Percentiles rank a stretch among this genome's conserved stretches.
These are phyloP conservation scores for Benthosema pterotum DNA, from an alignment of 2,797 vertebrate genomes.

Conservation along the genomic window DNA sequence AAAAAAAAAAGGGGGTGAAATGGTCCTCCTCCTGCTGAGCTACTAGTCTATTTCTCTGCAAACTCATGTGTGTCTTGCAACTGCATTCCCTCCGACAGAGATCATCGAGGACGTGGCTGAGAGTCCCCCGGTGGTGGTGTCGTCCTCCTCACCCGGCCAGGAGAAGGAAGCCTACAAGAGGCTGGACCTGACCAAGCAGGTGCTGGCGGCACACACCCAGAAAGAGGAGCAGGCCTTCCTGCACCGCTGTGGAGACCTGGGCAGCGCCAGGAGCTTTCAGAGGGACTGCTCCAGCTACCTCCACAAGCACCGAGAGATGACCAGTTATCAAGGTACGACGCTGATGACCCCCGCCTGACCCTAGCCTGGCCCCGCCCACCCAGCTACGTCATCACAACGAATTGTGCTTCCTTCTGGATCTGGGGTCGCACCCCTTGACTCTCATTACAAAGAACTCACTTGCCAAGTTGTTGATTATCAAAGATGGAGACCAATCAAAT, in stretches of 20 bases:
- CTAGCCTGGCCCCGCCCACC: too few species aligned
- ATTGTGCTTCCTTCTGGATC: too few species aligned
- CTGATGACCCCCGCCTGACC: too few species aligned
- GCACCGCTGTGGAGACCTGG: slow-evolving; percentile 85
- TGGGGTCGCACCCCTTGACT: too few species aligned
- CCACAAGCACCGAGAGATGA: slow-evolving; percentile 67
- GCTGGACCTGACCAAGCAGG: slow-evolving; percentile 91
- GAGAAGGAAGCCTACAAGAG: slow-evolving; percentile 88
- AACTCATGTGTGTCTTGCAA: background rate
- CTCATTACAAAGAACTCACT: too few species aligned
- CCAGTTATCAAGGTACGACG: slow-evolving; percentile 63
- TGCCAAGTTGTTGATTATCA: too few species aligned
- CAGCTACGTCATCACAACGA: too few species aligned
- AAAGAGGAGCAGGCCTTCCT: slow-evolving; percentile 95
- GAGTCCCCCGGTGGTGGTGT: slow-evolving; percentile 71
- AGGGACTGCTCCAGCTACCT: slow-evolving; percentile 80
- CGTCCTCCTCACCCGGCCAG: slow-evolving; percentile 72
- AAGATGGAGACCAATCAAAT: too few species aligned
- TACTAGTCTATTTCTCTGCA: too few species aligned
- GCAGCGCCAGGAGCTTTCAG: slow-evolving; percentile 79
- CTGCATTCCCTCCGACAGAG: slow-evolving; percentile 71
- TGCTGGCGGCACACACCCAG: slow-evolving; percentile 92
- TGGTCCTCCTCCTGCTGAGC: too few species aligned
- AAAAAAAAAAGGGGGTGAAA: too few species aligned
- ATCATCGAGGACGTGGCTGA: slow-evolving; percentile 87